Evolutionary conservation across 2,888 invertebrate genomes (phyloP).

Genomic region (Nemotelus nigrinus): DNA sequence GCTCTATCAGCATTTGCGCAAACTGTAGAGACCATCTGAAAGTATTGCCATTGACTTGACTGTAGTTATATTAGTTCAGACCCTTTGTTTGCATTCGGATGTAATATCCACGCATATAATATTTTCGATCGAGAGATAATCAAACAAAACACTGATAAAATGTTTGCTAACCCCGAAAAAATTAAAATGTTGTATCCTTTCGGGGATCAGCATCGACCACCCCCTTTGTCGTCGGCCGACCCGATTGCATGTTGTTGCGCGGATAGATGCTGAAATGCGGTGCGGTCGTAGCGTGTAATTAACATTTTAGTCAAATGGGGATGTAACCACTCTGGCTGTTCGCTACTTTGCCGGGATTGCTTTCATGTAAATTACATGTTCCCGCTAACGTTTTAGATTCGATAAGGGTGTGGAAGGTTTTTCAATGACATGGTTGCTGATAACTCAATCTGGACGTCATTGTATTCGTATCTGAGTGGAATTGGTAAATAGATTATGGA

Average conservation of each 20-base stretch:
- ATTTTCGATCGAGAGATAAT: constrained; percentile 60
- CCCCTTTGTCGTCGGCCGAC: not conserved
- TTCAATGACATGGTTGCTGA: constrained; percentile 24
- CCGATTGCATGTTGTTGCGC: not conserved
- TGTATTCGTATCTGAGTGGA: not conserved
- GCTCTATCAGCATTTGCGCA: too few species aligned
- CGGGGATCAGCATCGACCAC: constrained; percentile 35
- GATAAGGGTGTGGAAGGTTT: constrained; percentile 7
- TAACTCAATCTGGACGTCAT: constrained; percentile 37
- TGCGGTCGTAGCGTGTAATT: constrained; percentile 51
- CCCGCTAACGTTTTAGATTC: constrained; percentile 9
- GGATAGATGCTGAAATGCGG: constrained; percentile 45
- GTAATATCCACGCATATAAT: constrained; percentile 59
- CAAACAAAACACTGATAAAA: constrained; percentile 54
- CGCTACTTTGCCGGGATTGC: constrained; percentile 36
- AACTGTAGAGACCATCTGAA: not conserved
- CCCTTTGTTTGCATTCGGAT: constrained; percentile 48
- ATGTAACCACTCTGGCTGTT: constrained; percentile 21
- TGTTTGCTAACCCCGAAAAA: constrained; percentile 47
- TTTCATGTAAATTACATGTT: constrained; percentile 49
- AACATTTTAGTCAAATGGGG: constrained; percentile 49
- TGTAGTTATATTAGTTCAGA: constrained; percentile 39
- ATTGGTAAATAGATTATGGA: constrained; percentile 32
- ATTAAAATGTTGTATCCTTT: constrained; percentile 45
- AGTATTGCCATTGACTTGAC: not conserved